A percentile compares a stretch with the other conserved stretches of the same genome.
Evolutionary conservation across 2,797 vertebrate species (phyloP).

Genomic region (Phoebastria nigripes): DNA sequence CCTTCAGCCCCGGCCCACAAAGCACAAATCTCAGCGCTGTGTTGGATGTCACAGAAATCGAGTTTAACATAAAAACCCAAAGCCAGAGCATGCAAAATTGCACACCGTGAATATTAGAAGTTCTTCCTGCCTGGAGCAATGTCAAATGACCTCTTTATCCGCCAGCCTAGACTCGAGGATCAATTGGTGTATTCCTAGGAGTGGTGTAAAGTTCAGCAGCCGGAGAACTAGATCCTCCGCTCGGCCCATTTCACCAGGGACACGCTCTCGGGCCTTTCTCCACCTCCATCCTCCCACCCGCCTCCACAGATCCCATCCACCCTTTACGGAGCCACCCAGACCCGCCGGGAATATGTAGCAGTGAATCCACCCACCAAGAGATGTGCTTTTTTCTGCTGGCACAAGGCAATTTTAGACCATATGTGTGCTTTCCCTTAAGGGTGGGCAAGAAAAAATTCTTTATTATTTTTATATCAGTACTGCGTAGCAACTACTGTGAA

Average conservation of each 20-base stretch:
- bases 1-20: background rate
- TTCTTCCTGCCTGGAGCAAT: background rate
- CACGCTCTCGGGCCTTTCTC: background rate
- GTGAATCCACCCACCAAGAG: constrained; percentile 1
- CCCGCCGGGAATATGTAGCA: background rate
- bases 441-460: background rate
- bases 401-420: background rate
- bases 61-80: background rate
- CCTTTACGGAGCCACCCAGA: background rate
- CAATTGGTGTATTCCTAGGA: background rate
- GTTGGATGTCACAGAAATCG: background rate
- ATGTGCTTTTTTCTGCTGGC: constrained; percentile 17
- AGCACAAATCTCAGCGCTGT: background rate
- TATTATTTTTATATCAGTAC: constrained; percentile 19
- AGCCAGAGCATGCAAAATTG: background rate
- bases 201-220: constrained; percentile 6
- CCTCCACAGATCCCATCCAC: background rate
- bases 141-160: background rate
- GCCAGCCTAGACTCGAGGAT: background rate
- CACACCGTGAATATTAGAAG: background rate
- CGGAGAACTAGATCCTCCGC: background rate
- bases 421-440: constrained; percentile 23
- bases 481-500: background rate
- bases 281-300: background rate
- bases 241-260: background rate